These are phyloP conservation scores for Rhizomys pruinosus DNA, from an alignment of 2,113 vertebrate genomes.

Conservation along the genomic window DNA sequence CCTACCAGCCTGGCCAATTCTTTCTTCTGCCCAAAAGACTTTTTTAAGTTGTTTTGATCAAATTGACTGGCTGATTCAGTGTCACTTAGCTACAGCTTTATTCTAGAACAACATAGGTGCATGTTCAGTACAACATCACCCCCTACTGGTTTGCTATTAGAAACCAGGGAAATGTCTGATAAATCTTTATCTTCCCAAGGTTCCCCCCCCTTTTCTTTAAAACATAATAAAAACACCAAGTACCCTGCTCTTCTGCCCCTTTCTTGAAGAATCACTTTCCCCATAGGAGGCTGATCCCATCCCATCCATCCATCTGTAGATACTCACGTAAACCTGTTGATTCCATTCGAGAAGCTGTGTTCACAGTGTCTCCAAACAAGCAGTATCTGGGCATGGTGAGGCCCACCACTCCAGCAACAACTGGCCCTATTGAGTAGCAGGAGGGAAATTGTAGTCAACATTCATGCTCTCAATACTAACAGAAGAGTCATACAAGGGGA, in stretches of 20 bases:
- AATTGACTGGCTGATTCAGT: slow-evolving; percentile 42
- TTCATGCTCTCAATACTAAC: background rate
- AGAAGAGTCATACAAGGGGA: background rate
- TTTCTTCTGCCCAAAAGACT: slow-evolving; percentile 46
- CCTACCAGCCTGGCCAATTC: background rate
- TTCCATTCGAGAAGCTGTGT: slow-evolving; percentile 95
- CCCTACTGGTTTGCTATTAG: slow-evolving; percentile 72
- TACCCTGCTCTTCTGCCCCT: background rate
- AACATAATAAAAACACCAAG: slow-evolving; percentile 24
- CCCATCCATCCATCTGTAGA: background rate
- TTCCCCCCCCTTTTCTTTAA: slow-evolving; percentile 53
- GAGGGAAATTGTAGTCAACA: slow-evolving; percentile 12
- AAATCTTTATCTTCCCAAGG: slow-evolving; percentile 47
- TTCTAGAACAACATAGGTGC: slow-evolving; percentile 34
- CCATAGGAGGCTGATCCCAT: background rate
- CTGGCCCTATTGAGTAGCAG: slow-evolving; percentile 85
- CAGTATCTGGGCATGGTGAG: slow-evolving; percentile 96
- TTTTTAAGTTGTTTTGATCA: slow-evolving; percentile 64
- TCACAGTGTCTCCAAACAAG: slow-evolving; percentile 95
- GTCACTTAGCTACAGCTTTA: slow-evolving; percentile 57
- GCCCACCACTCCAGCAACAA: slow-evolving; percentile 94
- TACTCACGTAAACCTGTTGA: slow-evolving; percentile 88
- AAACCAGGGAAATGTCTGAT: slow-evolving; percentile 42
- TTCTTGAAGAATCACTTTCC: slow-evolving; percentile 53
- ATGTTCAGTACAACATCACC: slow-evolving; percentile 76